Evolutionary conservation across 2,888 invertebrate genomes (phyloP).

Genomic region (Protodeltote pygarga): DNA sequence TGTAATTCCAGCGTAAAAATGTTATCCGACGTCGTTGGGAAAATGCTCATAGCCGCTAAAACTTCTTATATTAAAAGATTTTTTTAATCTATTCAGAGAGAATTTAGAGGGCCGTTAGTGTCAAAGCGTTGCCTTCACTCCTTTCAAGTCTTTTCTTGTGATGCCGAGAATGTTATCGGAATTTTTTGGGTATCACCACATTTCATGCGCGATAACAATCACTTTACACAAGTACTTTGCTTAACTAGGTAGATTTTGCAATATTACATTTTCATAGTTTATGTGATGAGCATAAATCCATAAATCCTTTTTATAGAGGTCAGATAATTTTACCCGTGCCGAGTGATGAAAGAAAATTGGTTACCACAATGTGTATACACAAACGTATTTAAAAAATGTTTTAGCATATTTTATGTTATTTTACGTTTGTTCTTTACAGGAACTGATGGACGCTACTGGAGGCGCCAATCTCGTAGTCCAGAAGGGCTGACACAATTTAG

Average conservation of each 20-base stretch:
- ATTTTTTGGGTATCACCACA: conserved; percentile 56
- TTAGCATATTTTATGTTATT: too few species aligned
- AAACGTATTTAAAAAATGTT: too few species aligned
- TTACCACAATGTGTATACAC: not conserved
- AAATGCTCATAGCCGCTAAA: conserved; percentile 48
- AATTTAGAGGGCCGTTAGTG: conserved; percentile 70
- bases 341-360: conserved; percentile 4
- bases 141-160: conserved; percentile 58
- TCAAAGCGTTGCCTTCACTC: conserved; percentile 61
- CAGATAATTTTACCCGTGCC: conserved; percentile 2
- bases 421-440: too few species aligned
- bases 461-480: too few species aligned
- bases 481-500: too few species aligned
- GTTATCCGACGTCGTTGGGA: conserved; percentile 36
- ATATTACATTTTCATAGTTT: conserved; percentile 44
- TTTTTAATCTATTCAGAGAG: conserved; percentile 66
- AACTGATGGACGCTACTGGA: too few species aligned
- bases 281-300: conserved; percentile 20
- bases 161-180: conserved; percentile 56
- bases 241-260: conserved; percentile 15
- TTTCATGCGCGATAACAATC: conserved; percentile 49
- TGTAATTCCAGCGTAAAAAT: conserved; percentile 46
- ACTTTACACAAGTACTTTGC: conserved; percentile 35
- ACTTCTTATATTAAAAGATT: conserved; percentile 62
- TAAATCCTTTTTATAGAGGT: conserved; percentile 24